A percentile compares a stretch with the other conserved stretches of the same genome.
phyloP scores from a whole-genome alignment of 2,888 invertebrate genomes.

The Pheosia gnoma region DNA sequence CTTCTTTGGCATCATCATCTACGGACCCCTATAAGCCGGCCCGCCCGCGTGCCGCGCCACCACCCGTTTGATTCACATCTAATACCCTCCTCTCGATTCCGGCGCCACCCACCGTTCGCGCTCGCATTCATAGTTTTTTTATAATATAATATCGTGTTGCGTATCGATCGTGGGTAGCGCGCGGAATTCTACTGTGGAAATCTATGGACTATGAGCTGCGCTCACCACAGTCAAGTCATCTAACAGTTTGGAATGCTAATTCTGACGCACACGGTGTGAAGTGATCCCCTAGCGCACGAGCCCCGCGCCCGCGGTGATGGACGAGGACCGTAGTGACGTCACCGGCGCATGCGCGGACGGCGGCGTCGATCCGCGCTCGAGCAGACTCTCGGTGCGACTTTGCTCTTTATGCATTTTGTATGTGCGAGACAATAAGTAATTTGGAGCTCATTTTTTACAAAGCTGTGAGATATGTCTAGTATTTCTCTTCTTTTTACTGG shows the following conservation, averaged over 20 bases:
- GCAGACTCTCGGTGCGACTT: conserved; percentile 40
- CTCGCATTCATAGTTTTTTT: conserved; percentile 28
- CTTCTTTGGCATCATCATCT: conserved; percentile 93
- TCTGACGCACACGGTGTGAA: conserved; percentile 69
- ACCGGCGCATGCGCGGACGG: conserved; percentile 22
- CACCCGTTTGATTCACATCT: conserved; percentile 66
- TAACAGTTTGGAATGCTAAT: conserved; percentile 79
- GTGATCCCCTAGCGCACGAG: conserved; percentile 61
- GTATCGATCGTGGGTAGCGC: conserved; percentile 49
- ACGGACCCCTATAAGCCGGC: conserved; percentile 81
- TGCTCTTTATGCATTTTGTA: conserved; percentile 63
- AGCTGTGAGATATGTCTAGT: conserved; percentile 45
- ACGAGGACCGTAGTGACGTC: conserved; percentile 19
- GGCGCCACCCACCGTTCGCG: conserved; percentile 52
- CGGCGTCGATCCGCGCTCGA: conserved; percentile 41
- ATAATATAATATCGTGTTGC: conserved; percentile 20
- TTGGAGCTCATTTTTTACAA: conserved; percentile 61
- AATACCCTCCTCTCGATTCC: conserved; percentile 57
- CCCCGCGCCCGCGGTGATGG: conserved; percentile 41
- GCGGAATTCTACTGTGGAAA: conserved; percentile 67
- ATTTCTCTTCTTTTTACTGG: conserved; percentile 49
- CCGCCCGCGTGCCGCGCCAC: conserved; percentile 52
- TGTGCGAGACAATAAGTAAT: conserved; percentile 80
- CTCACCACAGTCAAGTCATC: conserved; percentile 74
- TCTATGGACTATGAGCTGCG: conserved; percentile 70